Percentiles rank a stretch among this genome's conserved stretches.
Evolutionary conservation across 2,888 invertebrate species (phyloP).

Genomic region (Peribatodes rhomboidaria): DNA sequence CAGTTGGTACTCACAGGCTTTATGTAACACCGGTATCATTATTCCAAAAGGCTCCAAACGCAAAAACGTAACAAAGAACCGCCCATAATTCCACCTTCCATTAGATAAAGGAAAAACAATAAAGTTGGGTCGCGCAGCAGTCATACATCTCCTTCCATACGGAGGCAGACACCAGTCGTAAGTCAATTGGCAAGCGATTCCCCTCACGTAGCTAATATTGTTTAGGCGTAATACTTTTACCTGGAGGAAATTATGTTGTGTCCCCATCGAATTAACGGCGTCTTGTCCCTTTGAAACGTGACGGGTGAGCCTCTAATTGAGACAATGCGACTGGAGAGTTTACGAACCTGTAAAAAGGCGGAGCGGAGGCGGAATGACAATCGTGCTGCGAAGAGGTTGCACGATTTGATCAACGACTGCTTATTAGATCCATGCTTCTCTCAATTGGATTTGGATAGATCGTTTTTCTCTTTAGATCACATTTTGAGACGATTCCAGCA

Average conservation of each 20-base stretch:
- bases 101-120: constrained; percentile 51
- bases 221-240: constrained; percentile 78
- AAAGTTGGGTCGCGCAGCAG: constrained; percentile 46
- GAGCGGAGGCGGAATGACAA: constrained; percentile 34
- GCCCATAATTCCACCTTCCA: constrained; percentile 45
- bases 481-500: background rate
- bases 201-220: constrained; percentile 76
- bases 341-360: constrained; percentile 40
- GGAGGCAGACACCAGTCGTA: constrained; percentile 50
- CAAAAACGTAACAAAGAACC: constrained; percentile 38
- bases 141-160: constrained; percentile 48
- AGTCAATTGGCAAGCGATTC: constrained; percentile 70
- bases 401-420: constrained; percentile 24
- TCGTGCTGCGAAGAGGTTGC: constrained; percentile 10
- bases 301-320: constrained; percentile 41
- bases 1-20: background rate
- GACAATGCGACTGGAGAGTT: constrained; percentile 37
- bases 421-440: constrained; percentile 15
- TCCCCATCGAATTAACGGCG: constrained; percentile 69
- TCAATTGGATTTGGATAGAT: background rate
- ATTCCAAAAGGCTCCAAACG: constrained; percentile 30
- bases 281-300: constrained; percentile 51
- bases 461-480: background rate
- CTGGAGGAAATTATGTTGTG: constrained; percentile 74
- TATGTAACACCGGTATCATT: constrained; percentile 22